Conservation (phyloP, 2,888 invertebrate species). For the Ophion ellenae region DNA sequence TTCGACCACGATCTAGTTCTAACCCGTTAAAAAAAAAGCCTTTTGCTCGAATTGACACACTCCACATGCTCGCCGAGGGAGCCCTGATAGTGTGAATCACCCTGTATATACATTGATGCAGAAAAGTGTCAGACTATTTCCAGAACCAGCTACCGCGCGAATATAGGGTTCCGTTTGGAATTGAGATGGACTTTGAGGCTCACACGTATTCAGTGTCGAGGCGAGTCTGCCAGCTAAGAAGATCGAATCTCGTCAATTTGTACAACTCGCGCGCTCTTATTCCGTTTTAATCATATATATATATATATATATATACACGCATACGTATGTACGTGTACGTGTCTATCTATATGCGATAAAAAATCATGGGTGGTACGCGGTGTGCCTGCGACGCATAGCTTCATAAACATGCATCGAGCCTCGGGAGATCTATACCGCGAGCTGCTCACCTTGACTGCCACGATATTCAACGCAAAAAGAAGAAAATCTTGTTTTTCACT, state of each 20-base stretch:
- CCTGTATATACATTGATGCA: neutral
- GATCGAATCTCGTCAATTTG: slow-evolving; percentile 62
- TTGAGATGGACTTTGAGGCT: slow-evolving; percentile 44
- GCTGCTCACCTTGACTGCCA: slow-evolving; percentile 64
- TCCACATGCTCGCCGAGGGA: too few relatives aligned
- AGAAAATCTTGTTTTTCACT: slow-evolving; percentile 59
- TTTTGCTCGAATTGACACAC: too few relatives aligned
- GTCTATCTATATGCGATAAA: slow-evolving; percentile 4
- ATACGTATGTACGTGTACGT: slow-evolving; percentile 2
- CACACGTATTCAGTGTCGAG: slow-evolving; percentile 50
- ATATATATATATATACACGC: slow-evolving; percentile 1
- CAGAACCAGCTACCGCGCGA: slow-evolving; percentile 45
- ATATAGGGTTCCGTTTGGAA: slow-evolving; percentile 49
- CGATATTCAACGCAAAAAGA: slow-evolving; percentile 29
- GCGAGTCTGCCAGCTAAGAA: slow-evolving; percentile 64
- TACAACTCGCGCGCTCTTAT: slow-evolving; percentile 23
- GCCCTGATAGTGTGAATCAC: too few relatives aligned
- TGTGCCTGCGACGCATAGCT: slow-evolving; percentile 3
- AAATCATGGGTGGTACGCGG: slow-evolving; percentile 29
- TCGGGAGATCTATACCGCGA: slow-evolving; percentile 49
- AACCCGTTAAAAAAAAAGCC: too few relatives aligned
- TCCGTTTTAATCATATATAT: slow-evolving; percentile 6
- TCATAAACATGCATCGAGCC: slow-evolving; percentile 21
- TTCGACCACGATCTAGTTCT: too few relatives aligned
- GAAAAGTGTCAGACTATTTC: slow-evolving; percentile 36